These are phyloP conservation scores for Rhodeus uyekii DNA, from an alignment of 2,797 vertebrate genomes.

Conservation along the genomic window DNA sequence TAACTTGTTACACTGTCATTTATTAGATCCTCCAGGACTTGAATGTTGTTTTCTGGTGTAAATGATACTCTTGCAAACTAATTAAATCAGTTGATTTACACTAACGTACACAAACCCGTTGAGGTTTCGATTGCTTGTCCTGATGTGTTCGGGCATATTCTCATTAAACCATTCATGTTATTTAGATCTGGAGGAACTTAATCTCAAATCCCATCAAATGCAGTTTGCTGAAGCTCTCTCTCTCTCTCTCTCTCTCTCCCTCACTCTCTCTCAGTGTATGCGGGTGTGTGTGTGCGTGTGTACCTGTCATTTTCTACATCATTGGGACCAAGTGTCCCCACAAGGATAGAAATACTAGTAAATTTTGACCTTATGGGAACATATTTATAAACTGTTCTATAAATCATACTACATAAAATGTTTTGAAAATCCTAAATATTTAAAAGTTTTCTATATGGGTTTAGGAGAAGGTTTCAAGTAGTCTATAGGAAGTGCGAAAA, in stretches of 20 bases:
- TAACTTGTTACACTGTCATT: neutral
- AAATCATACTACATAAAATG: too few species aligned
- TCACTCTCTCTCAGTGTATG: too few species aligned
- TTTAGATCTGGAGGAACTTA: conserved; percentile 3
- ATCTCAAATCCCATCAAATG: conserved; percentile 33
- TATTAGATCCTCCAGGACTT: neutral
- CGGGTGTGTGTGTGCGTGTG: neutral
- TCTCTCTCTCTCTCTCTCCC: too few species aligned
- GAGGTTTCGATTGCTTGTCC: neutral
- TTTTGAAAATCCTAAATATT: too few species aligned
- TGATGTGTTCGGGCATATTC: neutral
- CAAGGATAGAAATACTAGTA: too few species aligned
- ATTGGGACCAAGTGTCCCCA: too few species aligned
- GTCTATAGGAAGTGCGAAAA: too few species aligned
- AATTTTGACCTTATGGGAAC: too few species aligned
- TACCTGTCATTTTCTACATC: too few species aligned
- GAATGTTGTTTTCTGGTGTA: neutral
- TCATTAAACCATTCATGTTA: neutral
- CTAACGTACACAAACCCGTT: neutral
- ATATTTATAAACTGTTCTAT: too few species aligned
- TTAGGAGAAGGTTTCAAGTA: too few species aligned
- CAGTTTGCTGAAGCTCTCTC: conserved; percentile 18
- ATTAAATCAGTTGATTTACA: conserved; percentile 20
- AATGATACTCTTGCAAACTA: conserved; percentile 6
- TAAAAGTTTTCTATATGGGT: too few species aligned